phyloP scores from a whole-genome alignment of 2,113 vertebrate genomes.

The Pituophis catenifer region DNA sequence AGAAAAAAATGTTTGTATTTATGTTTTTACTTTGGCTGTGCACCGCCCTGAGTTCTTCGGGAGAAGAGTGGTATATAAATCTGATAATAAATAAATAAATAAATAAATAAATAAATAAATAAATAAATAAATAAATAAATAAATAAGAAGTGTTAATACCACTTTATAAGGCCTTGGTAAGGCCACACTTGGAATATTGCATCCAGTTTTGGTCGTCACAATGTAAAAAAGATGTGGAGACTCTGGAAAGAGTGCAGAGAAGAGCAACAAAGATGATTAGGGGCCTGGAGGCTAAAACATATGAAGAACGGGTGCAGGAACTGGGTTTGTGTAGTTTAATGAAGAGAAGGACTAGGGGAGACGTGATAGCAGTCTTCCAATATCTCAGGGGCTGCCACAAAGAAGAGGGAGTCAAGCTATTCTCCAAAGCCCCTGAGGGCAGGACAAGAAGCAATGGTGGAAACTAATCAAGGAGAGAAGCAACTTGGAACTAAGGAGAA shows the following conservation, averaged over 20 bases:
- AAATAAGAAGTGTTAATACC: too few species aligned
- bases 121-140: too few species aligned
- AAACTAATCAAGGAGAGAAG: neutral
- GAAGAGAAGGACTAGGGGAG: too few species aligned
- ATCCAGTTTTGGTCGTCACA: accelerated
- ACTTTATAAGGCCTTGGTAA: too few species aligned
- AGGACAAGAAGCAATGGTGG: neutral
- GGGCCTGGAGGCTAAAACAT: neutral
- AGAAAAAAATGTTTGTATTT: too few species aligned
- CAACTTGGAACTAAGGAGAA: neutral
- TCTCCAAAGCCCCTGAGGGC: neutral
- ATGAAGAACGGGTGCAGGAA: neutral
- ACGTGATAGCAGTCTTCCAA: neutral
- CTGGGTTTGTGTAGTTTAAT: too few species aligned
- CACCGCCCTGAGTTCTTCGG: too few species aligned
- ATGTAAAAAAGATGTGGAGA: neutral
- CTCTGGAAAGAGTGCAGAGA: neutral
- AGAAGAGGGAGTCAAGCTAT: neutral
- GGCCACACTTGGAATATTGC: neutral
- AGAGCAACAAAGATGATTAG: neutral
- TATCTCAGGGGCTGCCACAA: neutral
- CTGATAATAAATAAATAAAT: too few species aligned
- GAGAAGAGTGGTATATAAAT: too few species aligned
- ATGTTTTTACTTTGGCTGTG: too few species aligned
- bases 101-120: too few species aligned